Evolutionary conservation across 2,113 vertebrate genomes (phyloP), one percentile per base, ranked within the genome.

Genomic region (Podocnemis expansa): DNA sequence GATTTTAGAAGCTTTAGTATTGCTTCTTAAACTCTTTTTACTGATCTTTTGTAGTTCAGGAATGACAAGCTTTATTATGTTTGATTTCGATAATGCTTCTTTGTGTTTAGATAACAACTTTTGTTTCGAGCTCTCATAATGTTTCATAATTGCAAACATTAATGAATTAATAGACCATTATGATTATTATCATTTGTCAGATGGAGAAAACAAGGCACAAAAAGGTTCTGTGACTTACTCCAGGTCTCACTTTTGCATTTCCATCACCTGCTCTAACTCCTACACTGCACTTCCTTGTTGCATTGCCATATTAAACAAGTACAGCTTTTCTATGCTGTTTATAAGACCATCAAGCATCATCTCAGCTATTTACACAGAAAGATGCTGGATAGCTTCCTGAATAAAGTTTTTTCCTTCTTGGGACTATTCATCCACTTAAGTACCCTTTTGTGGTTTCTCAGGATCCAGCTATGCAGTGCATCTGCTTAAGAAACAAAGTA

Each of bases 401-500:
- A 89, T 90, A 89, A 73, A 49, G 16, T 10, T 70, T 21, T 19
- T 55, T 90, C 73, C n/a, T 88, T 90, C 60, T 60, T 31, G 22
- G 43, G 85, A 52, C 38, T 82, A 81, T 94, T 73, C 78, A 88
- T 63, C 34, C 55, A 84, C 80, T 90, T 83, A 92, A 78, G 82
- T 87, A 85, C 80, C 38, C 27, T 67, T n/a, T 45, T 92, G 88
- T 6, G 73, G 51, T 16, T 91, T 95, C 25, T 14, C 3, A 25
- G 24, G 60, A 34, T 80, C 49, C 47, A 85, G 51, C 54, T 47
- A 76, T 24, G 80, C 67, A 86, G 22, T 95, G 38, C 0, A 14
- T 47, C 93, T 94, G 70, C 43, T 90, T 91, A 70, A 92, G 89
- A 91, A 95, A 89, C 25, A 8, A 47, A 91, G 67, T 70, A 88